These are phyloP conservation scores for Dasyornis broadbenti DNA, from an alignment of 2,113 vertebrate species.

Conservation along the genomic window DNA sequence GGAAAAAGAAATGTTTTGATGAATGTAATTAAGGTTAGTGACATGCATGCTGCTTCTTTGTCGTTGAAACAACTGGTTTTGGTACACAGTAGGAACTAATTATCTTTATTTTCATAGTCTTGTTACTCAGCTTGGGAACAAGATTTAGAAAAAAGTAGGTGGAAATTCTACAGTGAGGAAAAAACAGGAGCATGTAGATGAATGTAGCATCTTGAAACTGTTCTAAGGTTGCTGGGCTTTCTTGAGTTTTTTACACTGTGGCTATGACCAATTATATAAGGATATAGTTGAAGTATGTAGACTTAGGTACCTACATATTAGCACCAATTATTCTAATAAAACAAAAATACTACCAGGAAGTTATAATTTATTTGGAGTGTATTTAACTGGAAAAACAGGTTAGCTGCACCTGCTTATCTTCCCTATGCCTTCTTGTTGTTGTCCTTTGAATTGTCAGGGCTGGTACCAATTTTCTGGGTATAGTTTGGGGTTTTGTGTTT, in stretches of 20 bases:
- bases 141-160: not conserved
- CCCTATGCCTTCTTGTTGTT: not conserved
- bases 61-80: not conserved
- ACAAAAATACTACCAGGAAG: not conserved
- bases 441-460: not conserved
- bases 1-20: not conserved
- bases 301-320: not conserved
- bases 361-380: not conserved
- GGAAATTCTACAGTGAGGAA: not conserved
- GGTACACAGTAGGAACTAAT: not conserved
- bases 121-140: not conserved
- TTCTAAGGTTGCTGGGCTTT: not conserved
- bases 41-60: not conserved
- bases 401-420: not conserved
- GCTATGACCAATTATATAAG: not conserved
- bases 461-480: not conserved
- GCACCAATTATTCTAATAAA: not conserved
- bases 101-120: not conserved
- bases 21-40: not conserved
- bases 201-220: not conserved
- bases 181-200: not conserved
- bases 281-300: not conserved
- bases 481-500: not conserved
- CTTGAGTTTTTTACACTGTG: not conserved
- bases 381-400: slow-evolving; percentile 6